phyloP scores from a whole-genome alignment of 2,113 vertebrate genomes.

The Fulica atra region DNA sequence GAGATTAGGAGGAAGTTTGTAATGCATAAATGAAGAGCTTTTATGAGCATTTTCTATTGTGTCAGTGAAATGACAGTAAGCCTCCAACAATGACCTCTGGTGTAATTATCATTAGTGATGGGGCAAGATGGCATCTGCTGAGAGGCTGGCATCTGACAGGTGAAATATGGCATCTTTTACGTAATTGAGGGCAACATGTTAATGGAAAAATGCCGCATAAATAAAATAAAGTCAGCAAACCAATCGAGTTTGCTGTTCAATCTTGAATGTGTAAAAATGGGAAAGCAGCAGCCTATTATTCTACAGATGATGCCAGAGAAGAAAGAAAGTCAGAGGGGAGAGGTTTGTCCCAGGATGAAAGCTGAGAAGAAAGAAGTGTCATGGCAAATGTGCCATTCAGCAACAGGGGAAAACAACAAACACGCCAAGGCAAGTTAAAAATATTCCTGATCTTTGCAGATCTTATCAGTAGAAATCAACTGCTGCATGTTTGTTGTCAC shows the following conservation, averaged over 20 bases:
- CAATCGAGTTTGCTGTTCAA: background rate
- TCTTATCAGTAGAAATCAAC: background rate
- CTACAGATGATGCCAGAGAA: background rate
- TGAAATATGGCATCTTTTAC: constrained; percentile 24
- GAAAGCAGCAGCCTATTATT: background rate
- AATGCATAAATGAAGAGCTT: constrained; percentile 14
- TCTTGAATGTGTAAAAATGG: background rate
- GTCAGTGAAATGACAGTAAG: background rate
- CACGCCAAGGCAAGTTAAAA: background rate
- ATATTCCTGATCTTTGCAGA: background rate
- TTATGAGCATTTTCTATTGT: background rate
- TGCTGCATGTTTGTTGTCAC: background rate
- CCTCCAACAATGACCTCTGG: background rate
- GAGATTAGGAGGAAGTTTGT: background rate
- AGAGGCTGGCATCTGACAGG: constrained; percentile 26
- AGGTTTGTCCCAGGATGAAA: background rate
- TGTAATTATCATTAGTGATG: background rate
- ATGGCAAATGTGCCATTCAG: background rate
- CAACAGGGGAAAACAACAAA: background rate
- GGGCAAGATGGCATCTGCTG: constrained; percentile 22
- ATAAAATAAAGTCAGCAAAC: background rate
- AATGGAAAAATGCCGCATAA: background rate
- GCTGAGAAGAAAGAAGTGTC: background rate
- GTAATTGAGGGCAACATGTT: constrained; percentile 5
- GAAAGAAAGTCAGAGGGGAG: background rate